Evolutionary conservation across 2,113 vertebrate genomes (phyloP).

Genomic region (Stigmatopora argus): DNA sequence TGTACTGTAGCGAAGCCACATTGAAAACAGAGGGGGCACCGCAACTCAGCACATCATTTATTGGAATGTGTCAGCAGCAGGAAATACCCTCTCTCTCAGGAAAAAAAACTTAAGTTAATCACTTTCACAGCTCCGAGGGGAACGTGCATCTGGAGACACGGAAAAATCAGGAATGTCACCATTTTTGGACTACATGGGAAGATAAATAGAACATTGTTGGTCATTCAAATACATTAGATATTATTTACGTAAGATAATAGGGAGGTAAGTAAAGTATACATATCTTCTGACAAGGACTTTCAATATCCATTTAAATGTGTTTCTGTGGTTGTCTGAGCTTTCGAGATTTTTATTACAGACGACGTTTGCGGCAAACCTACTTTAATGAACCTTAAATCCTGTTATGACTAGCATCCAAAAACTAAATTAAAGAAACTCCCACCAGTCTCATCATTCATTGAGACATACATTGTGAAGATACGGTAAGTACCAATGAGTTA

Average conservation of each 20-base stretch:
- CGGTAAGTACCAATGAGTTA: not conserved
- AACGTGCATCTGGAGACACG: not conserved
- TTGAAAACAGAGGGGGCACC: constrained; percentile 23
- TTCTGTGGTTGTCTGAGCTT: constrained; percentile 21
- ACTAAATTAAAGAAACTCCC: not conserved
- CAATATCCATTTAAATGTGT: not conserved
- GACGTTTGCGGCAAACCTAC: not conserved
- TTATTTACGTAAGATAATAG: not conserved
- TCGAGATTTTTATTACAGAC: constrained; percentile 4
- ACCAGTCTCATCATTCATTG: not conserved
- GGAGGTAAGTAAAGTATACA: not conserved
- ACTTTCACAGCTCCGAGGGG: not conserved
- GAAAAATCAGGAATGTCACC: constrained; percentile 2
- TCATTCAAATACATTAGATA: not conserved
- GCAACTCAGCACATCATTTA: constrained; percentile 37
- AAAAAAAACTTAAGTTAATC: constrained; percentile 15
- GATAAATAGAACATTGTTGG: not conserved
- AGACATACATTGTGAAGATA: not conserved
- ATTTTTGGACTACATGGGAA: not conserved
- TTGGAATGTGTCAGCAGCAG: constrained; percentile 21
- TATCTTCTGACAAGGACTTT: not conserved
- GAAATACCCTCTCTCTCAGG: constrained; percentile 13
- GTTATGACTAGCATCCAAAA: not conserved
- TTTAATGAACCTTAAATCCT: not conserved
- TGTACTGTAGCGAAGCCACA: constrained; percentile 6